These are phyloP conservation scores for Alligator mississippiensis DNA, from an alignment of 2,113 vertebrate genomes.

Conservation along the genomic window DNA sequence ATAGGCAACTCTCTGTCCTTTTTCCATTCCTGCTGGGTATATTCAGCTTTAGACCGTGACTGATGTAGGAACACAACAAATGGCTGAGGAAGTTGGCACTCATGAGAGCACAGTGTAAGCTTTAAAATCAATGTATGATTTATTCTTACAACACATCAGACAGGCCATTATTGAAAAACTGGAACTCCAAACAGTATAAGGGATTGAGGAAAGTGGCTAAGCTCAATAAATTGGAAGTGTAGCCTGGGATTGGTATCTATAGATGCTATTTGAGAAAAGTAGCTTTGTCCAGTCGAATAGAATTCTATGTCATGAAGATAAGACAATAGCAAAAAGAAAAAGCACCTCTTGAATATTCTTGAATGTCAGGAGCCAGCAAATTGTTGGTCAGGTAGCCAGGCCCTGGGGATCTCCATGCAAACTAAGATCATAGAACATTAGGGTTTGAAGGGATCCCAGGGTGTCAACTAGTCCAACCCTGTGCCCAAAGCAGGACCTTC, in stretches of 20 bases:
- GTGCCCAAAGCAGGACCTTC: too few relatives aligned
- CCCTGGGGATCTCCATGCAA: accelerated
- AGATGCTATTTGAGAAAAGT: neutral
- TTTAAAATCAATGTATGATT: neutral
- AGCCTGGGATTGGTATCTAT: neutral
- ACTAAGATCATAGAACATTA: neutral
- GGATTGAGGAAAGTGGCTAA: neutral
- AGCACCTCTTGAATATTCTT: accelerated
- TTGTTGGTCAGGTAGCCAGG: accelerated
- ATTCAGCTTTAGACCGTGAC: neutral
- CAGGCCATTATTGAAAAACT: neutral
- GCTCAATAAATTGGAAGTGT: neutral
- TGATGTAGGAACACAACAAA: neutral
- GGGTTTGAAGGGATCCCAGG: too few relatives aligned
- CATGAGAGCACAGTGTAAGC: neutral
- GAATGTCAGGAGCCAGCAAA: accelerated
- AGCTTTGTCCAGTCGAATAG: neutral
- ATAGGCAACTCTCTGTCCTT: too few relatives aligned
- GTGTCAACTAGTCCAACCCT: too few relatives aligned
- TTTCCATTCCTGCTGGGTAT: neutral
- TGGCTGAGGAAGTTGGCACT: neutral
- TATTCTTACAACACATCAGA: neutral
- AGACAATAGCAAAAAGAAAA: neutral
- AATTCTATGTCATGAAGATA: neutral
- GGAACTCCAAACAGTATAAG: neutral